A percentile compares a stretch with the other conserved stretches of the same genome.
Evolutionary conservation across 53 echinoderm and acorn worm species (phyloP).

Genomic region (Echinometra lucunter): DNA sequence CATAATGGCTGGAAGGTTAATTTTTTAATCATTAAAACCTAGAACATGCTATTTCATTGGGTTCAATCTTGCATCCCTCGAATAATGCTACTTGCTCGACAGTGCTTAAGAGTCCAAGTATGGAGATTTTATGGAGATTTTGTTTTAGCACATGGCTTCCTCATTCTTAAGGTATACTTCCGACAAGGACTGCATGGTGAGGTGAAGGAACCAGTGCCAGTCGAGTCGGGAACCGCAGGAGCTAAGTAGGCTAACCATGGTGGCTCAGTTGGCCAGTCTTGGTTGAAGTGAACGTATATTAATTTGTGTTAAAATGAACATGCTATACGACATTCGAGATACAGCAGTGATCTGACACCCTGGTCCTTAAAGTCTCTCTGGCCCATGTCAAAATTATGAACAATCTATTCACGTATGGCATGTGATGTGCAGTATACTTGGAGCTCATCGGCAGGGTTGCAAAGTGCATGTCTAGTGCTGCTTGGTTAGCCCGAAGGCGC

Average conservation of each 20-base stretch:
- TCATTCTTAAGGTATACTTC: too few relatives aligned
- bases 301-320: background rate
- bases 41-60: background rate
- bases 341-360: background rate
- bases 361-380: background rate
- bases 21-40: background rate
- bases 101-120: too few relatives aligned
- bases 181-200: background rate
- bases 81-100: too few relatives aligned
- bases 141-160: too few relatives aligned
- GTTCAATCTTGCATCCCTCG: background rate
- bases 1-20: background rate
- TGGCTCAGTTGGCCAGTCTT: background rate
- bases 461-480: constrained; percentile 5
- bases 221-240: background rate
- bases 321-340: background rate
- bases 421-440: background rate
- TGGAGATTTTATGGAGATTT: too few relatives aligned
- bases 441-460: constrained; percentile 26
- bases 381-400: background rate
- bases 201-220: background rate
- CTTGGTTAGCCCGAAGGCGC: constrained; percentile 22
- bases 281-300: too few relatives aligned
- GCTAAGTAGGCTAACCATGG: background rate
- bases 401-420: background rate